phyloP scores from a whole-genome alignment of 2,797 vertebrate genomes.

The Bothrops alternatus region DNA sequence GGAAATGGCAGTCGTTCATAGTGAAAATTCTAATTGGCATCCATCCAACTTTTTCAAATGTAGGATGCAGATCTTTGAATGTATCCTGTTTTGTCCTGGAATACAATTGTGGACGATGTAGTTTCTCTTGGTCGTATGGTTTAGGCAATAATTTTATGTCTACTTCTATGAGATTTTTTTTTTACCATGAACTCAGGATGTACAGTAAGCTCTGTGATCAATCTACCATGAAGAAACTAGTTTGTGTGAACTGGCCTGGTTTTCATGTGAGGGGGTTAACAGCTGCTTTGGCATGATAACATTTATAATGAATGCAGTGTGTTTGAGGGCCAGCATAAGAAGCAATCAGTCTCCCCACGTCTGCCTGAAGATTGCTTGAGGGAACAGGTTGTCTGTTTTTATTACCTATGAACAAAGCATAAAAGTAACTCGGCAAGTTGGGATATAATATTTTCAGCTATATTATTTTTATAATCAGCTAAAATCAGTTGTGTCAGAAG shows the following conservation, averaged over 20 bases:
- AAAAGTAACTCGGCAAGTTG: not conserved
- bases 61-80: not conserved
- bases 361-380: not conserved
- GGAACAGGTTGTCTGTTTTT: not conserved
- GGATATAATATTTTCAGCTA: not conserved
- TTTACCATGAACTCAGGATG: not conserved
- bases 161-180: not conserved
- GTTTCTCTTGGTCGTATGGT: not conserved
- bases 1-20: not conserved
- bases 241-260: not conserved
- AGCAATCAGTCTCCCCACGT: not conserved
- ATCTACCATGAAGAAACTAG: not conserved
- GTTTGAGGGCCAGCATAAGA: not conserved
- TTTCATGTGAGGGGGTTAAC: not conserved
- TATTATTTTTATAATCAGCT: not conserved
- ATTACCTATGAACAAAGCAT: not conserved
- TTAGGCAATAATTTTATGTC: not conserved
- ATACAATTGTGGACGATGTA: not conserved
- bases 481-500: not conserved
- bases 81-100: not conserved
- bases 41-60: not conserved
- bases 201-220: not conserved
- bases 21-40: not conserved
- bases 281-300: conserved; percentile 14
- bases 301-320: not conserved